Conservation (phyloP, 2,113 vertebrate genomes). For the Suricata suricatta region DNA sequence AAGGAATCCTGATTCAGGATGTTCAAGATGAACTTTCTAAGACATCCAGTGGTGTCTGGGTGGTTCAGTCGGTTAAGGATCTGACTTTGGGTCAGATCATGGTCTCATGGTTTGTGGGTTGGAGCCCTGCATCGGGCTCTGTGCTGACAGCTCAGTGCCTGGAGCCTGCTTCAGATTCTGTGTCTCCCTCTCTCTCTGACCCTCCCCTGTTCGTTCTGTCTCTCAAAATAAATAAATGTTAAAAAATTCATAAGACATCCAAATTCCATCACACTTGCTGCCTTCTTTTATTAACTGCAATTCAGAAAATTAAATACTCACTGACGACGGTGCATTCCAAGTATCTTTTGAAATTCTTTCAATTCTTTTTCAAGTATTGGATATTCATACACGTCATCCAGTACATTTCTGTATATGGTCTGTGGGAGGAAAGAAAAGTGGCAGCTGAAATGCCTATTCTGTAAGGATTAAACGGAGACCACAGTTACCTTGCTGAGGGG, state of each 20-base stretch:
- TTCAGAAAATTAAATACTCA: constrained; percentile 84
- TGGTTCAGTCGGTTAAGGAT: no score
- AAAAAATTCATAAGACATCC: neutral
- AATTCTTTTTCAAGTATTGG: constrained; percentile 94
- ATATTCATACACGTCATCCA: constrained; percentile 96
- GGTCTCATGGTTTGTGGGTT: no score
- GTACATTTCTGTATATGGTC: constrained; percentile 93
- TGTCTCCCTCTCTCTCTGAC: no score
- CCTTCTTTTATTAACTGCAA: neutral
- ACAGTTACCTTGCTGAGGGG: neutral
- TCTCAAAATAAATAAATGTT: no score
- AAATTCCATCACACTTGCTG: neutral
- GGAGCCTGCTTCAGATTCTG: no score
- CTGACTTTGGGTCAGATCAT: no score
- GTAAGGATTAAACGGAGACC: neutral
- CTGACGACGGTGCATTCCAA: constrained; percentile 95
- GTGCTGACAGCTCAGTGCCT: no score
- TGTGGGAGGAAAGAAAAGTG: constrained; percentile 76
- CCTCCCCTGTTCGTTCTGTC: no score
- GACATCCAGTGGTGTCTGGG: no score
- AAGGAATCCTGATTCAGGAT: neutral
- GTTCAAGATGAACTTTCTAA: neutral
- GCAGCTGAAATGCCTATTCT: neutral
- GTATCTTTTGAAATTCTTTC: constrained; percentile 94
- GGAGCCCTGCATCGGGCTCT: no score